These are phyloP conservation scores for Sitta carolinensis DNA, from an alignment of 2,797 vertebrate species.

Conservation along the genomic window DNA sequence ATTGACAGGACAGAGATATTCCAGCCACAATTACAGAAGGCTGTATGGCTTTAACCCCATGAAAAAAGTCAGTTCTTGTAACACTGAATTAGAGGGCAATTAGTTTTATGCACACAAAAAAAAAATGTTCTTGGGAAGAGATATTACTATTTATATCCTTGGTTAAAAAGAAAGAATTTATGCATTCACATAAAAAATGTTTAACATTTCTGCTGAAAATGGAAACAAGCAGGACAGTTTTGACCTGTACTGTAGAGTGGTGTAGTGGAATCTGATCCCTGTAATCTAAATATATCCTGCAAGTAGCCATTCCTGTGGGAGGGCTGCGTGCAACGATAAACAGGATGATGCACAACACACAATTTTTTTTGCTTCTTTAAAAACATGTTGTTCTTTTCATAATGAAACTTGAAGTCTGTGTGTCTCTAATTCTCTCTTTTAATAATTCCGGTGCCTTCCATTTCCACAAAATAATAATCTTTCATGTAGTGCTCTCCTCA, in stretches of 20 bases:
- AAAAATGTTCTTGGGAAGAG: neutral
- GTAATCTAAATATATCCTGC: constrained; percentile 41
- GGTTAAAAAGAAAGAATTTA: constrained; percentile 9
- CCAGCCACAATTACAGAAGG: neutral
- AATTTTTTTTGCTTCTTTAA: neutral
- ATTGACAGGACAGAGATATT: neutral
- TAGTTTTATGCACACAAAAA: neutral
- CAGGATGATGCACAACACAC: neutral
- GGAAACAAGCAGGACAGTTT: constrained; percentile 38
- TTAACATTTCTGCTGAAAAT: constrained; percentile 36
- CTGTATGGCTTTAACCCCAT: neutral
- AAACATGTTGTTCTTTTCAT: neutral
- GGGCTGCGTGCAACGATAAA: neutral
- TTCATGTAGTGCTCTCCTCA: neutral
- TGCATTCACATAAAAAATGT: neutral
- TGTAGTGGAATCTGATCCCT: neutral
- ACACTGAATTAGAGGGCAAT: neutral
- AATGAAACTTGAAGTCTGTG: neutral
- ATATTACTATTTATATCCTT: neutral
- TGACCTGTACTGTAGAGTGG: neutral
- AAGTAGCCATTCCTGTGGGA: constrained; percentile 6
- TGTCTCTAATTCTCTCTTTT: neutral
- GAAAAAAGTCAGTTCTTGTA: neutral
- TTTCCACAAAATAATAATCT: neutral
- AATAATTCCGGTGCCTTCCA: neutral